These are phyloP conservation scores for Cryptocephalus primarius DNA, from an alignment of 2,888 invertebrate species.

Conservation along the genomic window DNA sequence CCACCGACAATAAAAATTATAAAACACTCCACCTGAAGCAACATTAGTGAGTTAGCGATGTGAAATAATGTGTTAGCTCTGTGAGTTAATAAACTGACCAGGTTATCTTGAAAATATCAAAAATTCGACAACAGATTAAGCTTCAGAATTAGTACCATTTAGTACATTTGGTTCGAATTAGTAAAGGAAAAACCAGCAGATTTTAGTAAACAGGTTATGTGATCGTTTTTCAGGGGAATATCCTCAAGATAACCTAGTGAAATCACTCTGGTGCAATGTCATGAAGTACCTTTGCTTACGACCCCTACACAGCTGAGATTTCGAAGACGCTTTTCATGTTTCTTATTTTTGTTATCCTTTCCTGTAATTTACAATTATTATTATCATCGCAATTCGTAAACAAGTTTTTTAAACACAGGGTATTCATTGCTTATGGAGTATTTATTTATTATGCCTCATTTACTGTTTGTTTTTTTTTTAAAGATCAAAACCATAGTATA, in stretches of 20 bases:
- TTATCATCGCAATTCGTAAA: neutral
- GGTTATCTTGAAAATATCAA: slow-evolving; percentile 3
- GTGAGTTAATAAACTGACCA: slow-evolving; percentile 3
- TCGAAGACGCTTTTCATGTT: slow-evolving; percentile 49
- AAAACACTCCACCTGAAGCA: neutral
- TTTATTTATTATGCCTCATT: too few relatives aligned
- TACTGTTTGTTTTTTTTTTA: too few relatives aligned
- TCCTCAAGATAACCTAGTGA: slow-evolving; percentile 9
- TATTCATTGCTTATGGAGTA: neutral
- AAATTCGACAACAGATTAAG: too few relatives aligned
- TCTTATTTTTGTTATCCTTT: slow-evolving; percentile 37
- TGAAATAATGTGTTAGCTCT: neutral
- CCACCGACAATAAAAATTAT: neutral
- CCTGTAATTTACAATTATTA: slow-evolving; percentile 32
- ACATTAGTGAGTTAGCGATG: neutral
- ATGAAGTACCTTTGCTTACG: slow-evolving; percentile 41
- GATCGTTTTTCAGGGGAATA: too few relatives aligned
- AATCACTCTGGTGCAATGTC: slow-evolving; percentile 4
- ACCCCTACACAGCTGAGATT: slow-evolving; percentile 53
- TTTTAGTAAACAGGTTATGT: too few relatives aligned
- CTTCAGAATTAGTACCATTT: too few relatives aligned
- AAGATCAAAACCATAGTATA: too few relatives aligned
- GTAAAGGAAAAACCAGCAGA: too few relatives aligned
- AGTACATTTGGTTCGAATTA: too few relatives aligned
- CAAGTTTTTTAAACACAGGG: slow-evolving; percentile 2